Conservation (phyloP, 2,113 vertebrate genomes). For the Hiodon tergisus region DNA sequence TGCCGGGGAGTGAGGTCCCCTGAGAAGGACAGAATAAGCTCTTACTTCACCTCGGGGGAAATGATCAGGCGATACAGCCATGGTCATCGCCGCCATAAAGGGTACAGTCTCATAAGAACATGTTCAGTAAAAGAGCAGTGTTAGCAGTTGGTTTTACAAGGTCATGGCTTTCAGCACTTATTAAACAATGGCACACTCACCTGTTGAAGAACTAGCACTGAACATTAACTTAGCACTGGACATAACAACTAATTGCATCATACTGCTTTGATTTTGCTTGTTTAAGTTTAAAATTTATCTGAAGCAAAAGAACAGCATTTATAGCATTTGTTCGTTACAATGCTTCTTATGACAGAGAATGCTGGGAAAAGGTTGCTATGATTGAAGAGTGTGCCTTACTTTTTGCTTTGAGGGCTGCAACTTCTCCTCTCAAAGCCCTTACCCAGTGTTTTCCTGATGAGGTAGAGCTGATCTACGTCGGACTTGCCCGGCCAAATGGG, state of each 20-base stretch:
- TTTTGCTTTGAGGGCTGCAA: too few species aligned
- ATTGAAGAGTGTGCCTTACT: too few species aligned
- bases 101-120: slow-evolving; percentile 32
- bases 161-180: too few species aligned
- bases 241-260: too few species aligned
- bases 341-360: too few species aligned
- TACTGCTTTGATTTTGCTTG: too few species aligned
- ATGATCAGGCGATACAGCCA: neutral
- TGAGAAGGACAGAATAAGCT: slow-evolving; percentile 46
- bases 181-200: neutral
- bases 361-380: too few species aligned
- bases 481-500: slow-evolving; percentile 93
- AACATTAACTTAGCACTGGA: too few species aligned
- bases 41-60: neutral
- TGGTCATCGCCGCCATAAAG: too few species aligned
- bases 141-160: neutral
- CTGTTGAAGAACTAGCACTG: neutral
- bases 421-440: slow-evolving; percentile 14
- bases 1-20: slow-evolving; percentile 91
- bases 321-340: too few species aligned
- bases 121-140: slow-evolving; percentile 67
- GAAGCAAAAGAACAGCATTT: too few species aligned
- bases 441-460: slow-evolving; percentile 88
- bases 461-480: slow-evolving; percentile 89
- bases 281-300: too few species aligned